A percentile compares a stretch with the other conserved stretches of the same genome.
These are phyloP conservation scores for Todiramphus saurophagus DNA, from an alignment of 2,113 vertebrate genomes.

Conservation along the genomic window DNA sequence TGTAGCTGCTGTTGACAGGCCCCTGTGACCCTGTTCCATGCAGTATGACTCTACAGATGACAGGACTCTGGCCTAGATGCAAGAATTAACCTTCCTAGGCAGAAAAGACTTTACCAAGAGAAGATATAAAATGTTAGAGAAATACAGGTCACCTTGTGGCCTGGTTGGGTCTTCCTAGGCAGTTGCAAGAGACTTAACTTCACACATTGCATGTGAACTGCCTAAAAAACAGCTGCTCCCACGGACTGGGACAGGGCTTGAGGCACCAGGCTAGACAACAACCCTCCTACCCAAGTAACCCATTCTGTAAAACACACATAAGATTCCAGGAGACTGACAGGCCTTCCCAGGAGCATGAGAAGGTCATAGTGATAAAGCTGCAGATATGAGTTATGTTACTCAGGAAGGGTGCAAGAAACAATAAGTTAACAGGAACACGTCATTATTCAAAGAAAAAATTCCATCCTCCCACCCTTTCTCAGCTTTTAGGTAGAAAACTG, in stretches of 20 bases:
- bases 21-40: constrained; percentile 3
- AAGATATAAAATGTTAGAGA: not conserved
- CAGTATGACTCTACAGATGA: not conserved
- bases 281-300: not conserved
- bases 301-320: not conserved
- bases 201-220: not conserved
- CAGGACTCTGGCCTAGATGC: constrained; percentile 9
- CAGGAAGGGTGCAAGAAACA: not conserved
- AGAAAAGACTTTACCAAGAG: not conserved
- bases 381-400: not conserved
- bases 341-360: not conserved
- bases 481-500: not conserved
- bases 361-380: not conserved
- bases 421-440: not conserved
- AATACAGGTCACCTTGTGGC: not conserved
- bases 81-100: not conserved
- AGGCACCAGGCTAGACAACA: not conserved
- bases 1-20: constrained; percentile 37
- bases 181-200: not conserved
- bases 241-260: not conserved
- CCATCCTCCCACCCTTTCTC: not conserved
- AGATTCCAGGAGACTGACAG: not conserved
- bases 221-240: not conserved
- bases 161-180: not conserved
- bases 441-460: not conserved